Evolutionary conservation across 2,113 vertebrate species (phyloP).

Genomic region (Brachyistius frenatus): DNA sequence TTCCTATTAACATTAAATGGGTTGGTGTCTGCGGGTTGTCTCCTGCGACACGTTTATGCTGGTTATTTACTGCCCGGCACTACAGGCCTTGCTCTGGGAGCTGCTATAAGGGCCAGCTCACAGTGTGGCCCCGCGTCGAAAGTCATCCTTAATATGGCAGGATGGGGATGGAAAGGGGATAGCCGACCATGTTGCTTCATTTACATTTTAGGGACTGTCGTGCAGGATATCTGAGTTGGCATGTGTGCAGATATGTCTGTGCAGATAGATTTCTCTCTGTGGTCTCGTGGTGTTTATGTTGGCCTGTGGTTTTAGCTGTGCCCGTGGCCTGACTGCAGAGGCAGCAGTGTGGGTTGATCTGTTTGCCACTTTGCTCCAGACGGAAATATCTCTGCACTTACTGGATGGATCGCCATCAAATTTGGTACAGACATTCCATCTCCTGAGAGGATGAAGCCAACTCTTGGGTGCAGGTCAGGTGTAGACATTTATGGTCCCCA

Average conservation of each 20-base stretch:
- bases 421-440: not conserved
- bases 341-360: not conserved
- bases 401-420: not conserved
- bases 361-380: not conserved
- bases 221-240: constrained; percentile 21
- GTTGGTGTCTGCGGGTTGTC: constrained; percentile 74
- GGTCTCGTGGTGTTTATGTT: not conserved
- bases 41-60: constrained; percentile 75
- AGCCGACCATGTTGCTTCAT: constrained; percentile 30
- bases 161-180: not conserved
- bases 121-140: constrained; percentile 39
- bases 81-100: constrained; percentile 64
- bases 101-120: constrained; percentile 36
- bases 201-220: constrained; percentile 9
- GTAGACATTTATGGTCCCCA: not conserved
- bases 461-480: not conserved
- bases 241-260: not conserved
- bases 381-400: constrained; percentile 2
- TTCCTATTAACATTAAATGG: constrained; percentile 82
- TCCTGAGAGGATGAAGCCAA: not conserved
- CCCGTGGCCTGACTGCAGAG: not conserved
- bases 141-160: constrained; percentile 47
- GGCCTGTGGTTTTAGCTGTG: constrained; percentile 19
- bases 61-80: constrained; percentile 76
- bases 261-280: constrained; percentile 28